Conservation (phyloP, 2,888 invertebrate species). For the Imbricaverruca yamaguchii region DNA sequence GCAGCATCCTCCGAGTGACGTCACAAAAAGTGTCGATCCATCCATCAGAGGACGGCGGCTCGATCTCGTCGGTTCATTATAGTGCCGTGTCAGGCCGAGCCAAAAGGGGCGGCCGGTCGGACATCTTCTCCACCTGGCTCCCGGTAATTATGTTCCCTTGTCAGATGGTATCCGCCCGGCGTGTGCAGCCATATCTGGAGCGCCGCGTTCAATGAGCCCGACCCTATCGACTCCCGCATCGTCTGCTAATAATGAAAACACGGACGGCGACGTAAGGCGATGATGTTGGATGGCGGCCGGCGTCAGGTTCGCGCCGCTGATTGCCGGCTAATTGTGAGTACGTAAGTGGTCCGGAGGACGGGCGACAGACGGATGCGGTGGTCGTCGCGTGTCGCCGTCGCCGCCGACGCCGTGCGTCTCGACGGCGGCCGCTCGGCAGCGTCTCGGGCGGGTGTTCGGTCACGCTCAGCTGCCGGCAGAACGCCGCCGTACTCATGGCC, state of each 20-base stretch:
- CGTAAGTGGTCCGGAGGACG: neutral
- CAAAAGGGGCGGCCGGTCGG: neutral
- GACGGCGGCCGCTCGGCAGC: neutral
- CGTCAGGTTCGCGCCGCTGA: neutral
- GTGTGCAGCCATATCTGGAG: neutral
- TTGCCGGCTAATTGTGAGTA: neutral
- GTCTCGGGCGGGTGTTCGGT: neutral
- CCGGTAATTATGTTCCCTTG: conserved; percentile 2
- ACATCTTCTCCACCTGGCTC: neutral
- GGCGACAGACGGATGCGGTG: neutral
- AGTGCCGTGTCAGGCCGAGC: neutral
- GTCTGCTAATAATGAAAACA: neutral
- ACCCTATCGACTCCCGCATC: neutral
- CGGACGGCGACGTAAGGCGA: neutral
- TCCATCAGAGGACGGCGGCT: neutral
- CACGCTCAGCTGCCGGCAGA: no score
- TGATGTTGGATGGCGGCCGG: neutral
- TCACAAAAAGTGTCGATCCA: neutral
- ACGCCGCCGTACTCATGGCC: no score
- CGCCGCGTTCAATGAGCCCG: neutral
- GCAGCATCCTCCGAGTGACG: neutral
- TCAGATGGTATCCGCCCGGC: neutral
- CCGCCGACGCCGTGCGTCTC: neutral
- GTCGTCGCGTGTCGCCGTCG: neutral
- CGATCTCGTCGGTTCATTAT: neutral